Evolutionary conservation across 2,797 vertebrate species (phyloP).

Genomic region (Thaleichthys pacificus): DNA sequence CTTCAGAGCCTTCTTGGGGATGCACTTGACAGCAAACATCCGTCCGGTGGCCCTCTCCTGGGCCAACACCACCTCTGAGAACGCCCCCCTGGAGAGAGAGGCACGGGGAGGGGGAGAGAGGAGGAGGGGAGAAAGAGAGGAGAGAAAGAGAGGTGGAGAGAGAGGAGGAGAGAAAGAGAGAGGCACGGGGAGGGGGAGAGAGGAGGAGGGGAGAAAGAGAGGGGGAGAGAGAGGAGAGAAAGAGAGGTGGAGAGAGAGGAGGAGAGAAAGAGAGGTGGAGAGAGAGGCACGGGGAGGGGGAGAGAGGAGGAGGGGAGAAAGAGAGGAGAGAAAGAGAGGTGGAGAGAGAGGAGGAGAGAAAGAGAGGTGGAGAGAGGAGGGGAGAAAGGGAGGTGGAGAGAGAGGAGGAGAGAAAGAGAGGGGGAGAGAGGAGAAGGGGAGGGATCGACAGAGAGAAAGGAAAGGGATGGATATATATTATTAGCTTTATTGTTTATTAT

Average conservation of each 20-base stretch:
- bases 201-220: neutral
- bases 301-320: neutral
- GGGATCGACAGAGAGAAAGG: neutral
- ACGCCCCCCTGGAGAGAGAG: slow-evolving; percentile 73
- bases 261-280: neutral
- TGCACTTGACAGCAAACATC: slow-evolving; percentile 95
- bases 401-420: too few relatives aligned
- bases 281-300: neutral
- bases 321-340: neutral
- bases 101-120: neutral
- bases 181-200: too few relatives aligned
- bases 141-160: neutral
- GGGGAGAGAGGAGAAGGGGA: too few relatives aligned
- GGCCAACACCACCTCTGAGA: slow-evolving; percentile 94
- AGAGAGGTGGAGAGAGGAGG: too few relatives aligned
- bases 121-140: neutral
- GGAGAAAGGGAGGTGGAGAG: too few relatives aligned
- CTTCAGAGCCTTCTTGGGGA: slow-evolving; percentile 96
- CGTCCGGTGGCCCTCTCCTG: slow-evolving; percentile 88
- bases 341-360: too few relatives aligned
- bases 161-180: too few relatives aligned
- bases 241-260: too few relatives aligned
- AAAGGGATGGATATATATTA: neutral
- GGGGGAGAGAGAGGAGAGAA: too few relatives aligned
- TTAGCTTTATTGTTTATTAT: neutral